Evolutionary conservation across 2,797 vertebrate species (phyloP), one percentile per base, ranked within the genome.

Genomic region (Miichthys miiuy): DNA sequence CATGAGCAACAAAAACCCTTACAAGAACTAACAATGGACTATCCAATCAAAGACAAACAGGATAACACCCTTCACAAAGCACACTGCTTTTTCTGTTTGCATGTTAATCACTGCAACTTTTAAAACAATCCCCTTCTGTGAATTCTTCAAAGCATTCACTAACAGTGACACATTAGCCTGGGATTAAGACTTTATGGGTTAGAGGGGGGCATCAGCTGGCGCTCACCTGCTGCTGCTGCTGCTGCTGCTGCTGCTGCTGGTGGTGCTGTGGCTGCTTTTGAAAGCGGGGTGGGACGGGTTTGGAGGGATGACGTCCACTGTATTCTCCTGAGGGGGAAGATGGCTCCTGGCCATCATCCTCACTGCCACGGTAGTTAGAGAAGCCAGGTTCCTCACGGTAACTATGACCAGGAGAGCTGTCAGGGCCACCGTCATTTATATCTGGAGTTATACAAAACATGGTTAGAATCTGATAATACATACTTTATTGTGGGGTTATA

Each of bases 221-320:
- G 27, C 85, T 88, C 60, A 95, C 94, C 93, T 95, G 92, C 76
- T 70, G 68, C 75, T 92, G 90, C 34, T 90, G 90, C 2, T 87
- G 90, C 21, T 88, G 91, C 12, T 34, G 64, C 92, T 93, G 91
- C 60, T 89, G 85, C 57, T 89, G 91, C 74, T 91, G 92, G 21
- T 91, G 92, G 5, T 89, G 92, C 42, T 89, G 92, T 25, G 85
- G 83, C 81, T 97, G 97, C 73, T 97, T 97, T 85, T 98, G 98
- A 87, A 99, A 99, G 20, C 98, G 95, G 0, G 98, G 97, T 3
- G 97, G 96, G 44, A 98, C 91, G 1, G 96, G 92, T 83, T 99
- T 99, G 64, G 91, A 75, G 48, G 90, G 41, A 79, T 96, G 96
- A 58, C 95, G 97, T 74, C 97, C 97, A 84, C 54, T 87, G 72